Conservation (phyloP, 2,888 invertebrate genomes). For the Leptinotarsa peninsularis region DNA sequence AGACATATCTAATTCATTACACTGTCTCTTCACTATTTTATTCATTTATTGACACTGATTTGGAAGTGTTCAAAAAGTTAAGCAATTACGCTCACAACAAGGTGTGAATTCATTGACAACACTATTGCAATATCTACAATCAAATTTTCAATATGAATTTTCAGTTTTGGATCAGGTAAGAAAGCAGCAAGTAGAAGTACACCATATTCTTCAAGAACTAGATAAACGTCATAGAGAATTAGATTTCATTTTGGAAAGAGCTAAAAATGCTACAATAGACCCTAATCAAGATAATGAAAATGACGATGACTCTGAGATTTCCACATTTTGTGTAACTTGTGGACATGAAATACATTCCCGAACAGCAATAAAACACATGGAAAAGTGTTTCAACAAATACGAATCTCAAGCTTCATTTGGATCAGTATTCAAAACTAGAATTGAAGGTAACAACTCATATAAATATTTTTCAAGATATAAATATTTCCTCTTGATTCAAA, state of each 20-base stretch:
- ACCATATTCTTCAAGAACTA: conserved; percentile 81
- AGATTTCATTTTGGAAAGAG: conserved; percentile 83
- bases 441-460: conserved; percentile 74
- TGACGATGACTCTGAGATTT: conserved; percentile 77
- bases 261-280: conserved; percentile 78
- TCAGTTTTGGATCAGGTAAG: conserved; percentile 71
- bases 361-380: conserved; percentile 96
- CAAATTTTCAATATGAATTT: conserved; percentile 26
- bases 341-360: conserved; percentile 94
- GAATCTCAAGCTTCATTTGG: conserved; percentile 98
- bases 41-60: no score
- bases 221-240: conserved; percentile 83
- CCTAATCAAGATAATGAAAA: conserved; percentile 74
- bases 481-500: no score
- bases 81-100: no score
- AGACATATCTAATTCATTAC: no score
- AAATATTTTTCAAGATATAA: no score
- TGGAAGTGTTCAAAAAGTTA: no score
- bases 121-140: not conserved
- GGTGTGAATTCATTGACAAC: no score
- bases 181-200: conserved; percentile 82
- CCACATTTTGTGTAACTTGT: conserved; percentile 96
- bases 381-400: conserved; percentile 97
- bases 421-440: conserved; percentile 92
- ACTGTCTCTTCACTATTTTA: no score